These are phyloP conservation scores for Ochropacha duplaris DNA, from an alignment of 2,888 invertebrate species.

Conservation along the genomic window DNA sequence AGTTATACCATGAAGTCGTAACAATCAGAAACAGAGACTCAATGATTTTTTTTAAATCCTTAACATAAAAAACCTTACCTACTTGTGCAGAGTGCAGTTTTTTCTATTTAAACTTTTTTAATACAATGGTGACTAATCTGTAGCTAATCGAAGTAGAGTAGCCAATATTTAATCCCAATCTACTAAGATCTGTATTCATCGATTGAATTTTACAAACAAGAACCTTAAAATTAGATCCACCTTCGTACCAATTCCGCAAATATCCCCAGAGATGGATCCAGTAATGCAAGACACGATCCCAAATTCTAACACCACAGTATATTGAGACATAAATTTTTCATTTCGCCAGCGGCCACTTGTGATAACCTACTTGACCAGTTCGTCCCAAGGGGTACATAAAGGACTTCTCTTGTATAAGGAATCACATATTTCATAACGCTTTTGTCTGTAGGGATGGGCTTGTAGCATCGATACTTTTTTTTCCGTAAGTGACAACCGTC, in stretches of 20 bases:
- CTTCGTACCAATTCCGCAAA: slow-evolving; percentile 20
- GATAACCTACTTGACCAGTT: slow-evolving; percentile 81
- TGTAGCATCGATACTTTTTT: background rate
- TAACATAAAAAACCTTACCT: too few relatives aligned
- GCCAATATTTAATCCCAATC: too few relatives aligned
- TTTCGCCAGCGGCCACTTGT: slow-evolving; percentile 75
- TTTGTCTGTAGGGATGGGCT: slow-evolving; percentile 41
- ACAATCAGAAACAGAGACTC: too few relatives aligned
- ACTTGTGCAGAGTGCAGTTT: too few relatives aligned
- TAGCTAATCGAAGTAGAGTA: too few relatives aligned
- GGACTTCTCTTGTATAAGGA: slow-evolving; percentile 81
- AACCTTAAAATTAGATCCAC: slow-evolving; percentile 16
- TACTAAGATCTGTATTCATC: background rate
- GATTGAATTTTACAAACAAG: background rate
- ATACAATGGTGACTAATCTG: too few relatives aligned
- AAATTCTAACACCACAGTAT: slow-evolving; percentile 56
- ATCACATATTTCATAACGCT: slow-evolving; percentile 81
- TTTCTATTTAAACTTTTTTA: too few relatives aligned
- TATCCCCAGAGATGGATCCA: slow-evolving; percentile 53
- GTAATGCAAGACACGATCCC: slow-evolving; percentile 66
- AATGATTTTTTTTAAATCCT: too few relatives aligned
- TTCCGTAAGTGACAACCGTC: too few relatives aligned
- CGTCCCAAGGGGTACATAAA: slow-evolving; percentile 79
- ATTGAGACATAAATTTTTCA: slow-evolving; percentile 84
- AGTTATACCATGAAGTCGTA: too few relatives aligned